Conservation (phyloP, 2,797 vertebrate genomes). For the Manis javanica region DNA sequence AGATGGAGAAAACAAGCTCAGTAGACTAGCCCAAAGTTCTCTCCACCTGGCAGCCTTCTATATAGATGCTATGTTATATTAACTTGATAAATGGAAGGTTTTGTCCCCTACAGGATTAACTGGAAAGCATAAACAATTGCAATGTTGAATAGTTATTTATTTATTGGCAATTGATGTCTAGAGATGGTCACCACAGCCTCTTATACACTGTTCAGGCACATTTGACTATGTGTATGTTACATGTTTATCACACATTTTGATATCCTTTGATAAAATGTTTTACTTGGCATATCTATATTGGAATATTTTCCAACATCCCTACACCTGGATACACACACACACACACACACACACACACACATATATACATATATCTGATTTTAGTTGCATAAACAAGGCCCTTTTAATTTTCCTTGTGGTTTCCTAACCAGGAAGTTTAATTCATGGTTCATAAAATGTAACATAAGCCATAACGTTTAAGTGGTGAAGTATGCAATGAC, state of each 20-base stretch:
- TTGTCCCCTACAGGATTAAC: neutral
- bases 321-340: neutral
- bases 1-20: neutral
- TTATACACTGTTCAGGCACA: neutral
- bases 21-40: neutral
- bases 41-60: neutral
- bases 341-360: too few species aligned
- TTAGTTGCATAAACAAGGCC: conserved; percentile 61
- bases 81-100: neutral
- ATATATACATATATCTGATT: neutral
- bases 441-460: conserved; percentile 66
- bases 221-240: conserved; percentile 58
- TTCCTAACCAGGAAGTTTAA: conserved; percentile 53
- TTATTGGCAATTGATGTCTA: neutral
- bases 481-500: neutral
- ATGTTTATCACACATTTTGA: conserved; percentile 71
- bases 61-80: neutral
- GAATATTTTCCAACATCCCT: conserved; percentile 50
- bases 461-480: conserved; percentile 64
- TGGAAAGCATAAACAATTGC: neutral
- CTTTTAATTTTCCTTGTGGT: conserved; percentile 39
- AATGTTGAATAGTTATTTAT: neutral
- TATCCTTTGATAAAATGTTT: conserved; percentile 61
- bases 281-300: conserved; percentile 65
- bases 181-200: neutral